Conservation (phyloP, 1,140 invertebrate genomes). For the Brachionus plicatilis region DNA sequence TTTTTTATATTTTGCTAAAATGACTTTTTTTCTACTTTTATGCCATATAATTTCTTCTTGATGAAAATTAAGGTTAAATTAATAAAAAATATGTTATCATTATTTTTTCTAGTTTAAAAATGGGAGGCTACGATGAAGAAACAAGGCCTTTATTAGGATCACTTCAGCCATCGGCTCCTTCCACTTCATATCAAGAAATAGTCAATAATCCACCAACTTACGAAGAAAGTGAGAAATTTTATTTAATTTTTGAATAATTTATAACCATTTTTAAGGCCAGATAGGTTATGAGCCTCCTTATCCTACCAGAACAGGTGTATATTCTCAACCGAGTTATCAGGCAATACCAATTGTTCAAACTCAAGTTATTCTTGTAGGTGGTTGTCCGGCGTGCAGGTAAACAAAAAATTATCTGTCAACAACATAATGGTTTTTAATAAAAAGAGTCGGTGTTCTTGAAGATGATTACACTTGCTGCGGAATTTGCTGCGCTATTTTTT, state of each 20-base stretch:
- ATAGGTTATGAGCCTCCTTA: not conserved
- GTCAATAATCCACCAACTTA: not conserved
- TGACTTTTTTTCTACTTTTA: too few species aligned
- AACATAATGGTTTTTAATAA: too few species aligned
- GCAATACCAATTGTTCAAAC: conserved; percentile 49
- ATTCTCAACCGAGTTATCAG: conserved; percentile 41
- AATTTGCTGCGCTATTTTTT: conserved; percentile 73
- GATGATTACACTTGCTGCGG: conserved; percentile 73
- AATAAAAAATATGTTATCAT: too few species aligned
- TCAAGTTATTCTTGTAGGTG: conserved; percentile 68
- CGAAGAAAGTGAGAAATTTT: not conserved
- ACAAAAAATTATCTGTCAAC: conserved; percentile 44
- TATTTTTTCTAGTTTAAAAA: not conserved
- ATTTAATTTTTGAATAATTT: not conserved
- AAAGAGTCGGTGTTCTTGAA: conserved; percentile 70
- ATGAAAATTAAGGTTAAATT: not conserved
- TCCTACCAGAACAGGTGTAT: not conserved
- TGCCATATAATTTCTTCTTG: not conserved
- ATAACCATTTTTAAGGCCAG: not conserved
- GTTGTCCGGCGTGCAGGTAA: conserved; percentile 73
- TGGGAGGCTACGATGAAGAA: not conserved
- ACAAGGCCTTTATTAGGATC: not conserved
- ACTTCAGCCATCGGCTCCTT: not conserved
- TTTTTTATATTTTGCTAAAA: too few species aligned
- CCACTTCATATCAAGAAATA: not conserved